A percentile compares a stretch with the other conserved stretches of the same genome.
phyloP scores from a whole-genome alignment of 2,888 invertebrate genomes.

The Strigamia transsilvanica region DNA sequence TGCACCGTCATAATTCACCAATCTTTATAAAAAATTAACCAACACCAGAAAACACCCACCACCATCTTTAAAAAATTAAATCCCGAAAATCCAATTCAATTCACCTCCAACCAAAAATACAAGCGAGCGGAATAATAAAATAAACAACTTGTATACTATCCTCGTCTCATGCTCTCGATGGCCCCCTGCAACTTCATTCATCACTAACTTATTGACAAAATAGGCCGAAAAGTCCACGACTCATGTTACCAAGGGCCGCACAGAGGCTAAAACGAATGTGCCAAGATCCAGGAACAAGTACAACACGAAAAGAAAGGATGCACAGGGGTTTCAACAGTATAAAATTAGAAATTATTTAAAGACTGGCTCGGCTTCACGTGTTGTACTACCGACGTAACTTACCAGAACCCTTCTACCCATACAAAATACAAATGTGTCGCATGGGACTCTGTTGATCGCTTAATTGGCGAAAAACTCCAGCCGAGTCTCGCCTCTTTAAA shows the following conservation, averaged over 20 bases:
- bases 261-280: background rate
- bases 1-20: background rate
- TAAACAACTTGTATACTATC: background rate
- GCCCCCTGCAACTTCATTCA: background rate
- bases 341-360: constrained; percentile 8
- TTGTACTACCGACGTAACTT: background rate
- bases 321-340: background rate
- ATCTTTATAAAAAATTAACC: background rate
- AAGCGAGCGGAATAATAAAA: background rate
- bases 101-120: background rate
- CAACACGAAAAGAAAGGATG: background rate
- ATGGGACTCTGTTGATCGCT: background rate
- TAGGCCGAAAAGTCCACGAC: background rate
- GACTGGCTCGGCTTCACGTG: background rate
- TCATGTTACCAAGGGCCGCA: background rate
- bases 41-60: background rate
- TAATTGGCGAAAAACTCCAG: background rate
- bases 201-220: constrained; percentile 2
- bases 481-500: background rate
- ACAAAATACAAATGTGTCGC: background rate
- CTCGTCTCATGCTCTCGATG: background rate
- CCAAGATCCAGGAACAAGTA: background rate
- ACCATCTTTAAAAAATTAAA: background rate
- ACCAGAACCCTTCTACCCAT: background rate
- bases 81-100: background rate